Conservation (phyloP, 2,888 invertebrate species). For the Patella depressa region DNA sequence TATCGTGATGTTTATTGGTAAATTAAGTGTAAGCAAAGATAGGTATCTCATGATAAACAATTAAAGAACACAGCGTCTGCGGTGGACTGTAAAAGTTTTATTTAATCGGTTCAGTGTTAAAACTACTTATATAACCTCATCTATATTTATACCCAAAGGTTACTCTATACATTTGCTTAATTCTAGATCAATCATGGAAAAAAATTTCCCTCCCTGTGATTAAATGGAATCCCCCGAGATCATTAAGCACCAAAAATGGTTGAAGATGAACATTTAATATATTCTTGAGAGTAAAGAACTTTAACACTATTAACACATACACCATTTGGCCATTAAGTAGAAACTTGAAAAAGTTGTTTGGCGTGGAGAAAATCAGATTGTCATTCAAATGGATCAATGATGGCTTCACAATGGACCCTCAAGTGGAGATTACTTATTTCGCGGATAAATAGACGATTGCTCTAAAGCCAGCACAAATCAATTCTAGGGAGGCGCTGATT, state of each 20-base stretch:
- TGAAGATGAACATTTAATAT: neutral
- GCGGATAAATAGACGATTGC: slow-evolving; percentile 30
- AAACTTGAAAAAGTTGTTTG: neutral
- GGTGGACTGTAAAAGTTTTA: neutral
- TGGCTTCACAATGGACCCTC: slow-evolving; percentile 7
- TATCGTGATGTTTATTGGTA: neutral
- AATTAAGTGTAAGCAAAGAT: neutral
- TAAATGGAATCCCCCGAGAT: slow-evolving; percentile 3
- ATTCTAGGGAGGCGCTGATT: slow-evolving; percentile 22
- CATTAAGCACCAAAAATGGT: neutral
- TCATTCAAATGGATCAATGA: slow-evolving; percentile 11
- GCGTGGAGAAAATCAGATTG: slow-evolving; percentile 9
- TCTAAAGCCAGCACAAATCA: slow-evolving; percentile 24
- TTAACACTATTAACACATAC: neutral
- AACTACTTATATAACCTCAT: slow-evolving; percentile 7
- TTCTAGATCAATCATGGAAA: neutral
- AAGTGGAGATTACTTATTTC: slow-evolving; percentile 19
- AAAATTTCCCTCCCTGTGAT: neutral
- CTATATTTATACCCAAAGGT: slow-evolving; percentile 4
- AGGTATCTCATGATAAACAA: neutral
- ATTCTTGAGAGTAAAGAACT: neutral
- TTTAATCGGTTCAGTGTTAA: neutral
- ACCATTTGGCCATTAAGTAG: neutral
- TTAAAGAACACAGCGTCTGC: neutral
- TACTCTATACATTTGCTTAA: neutral